A percentile compares a stretch with the other conserved stretches of the same genome.
These are phyloP conservation scores for Enhydra lutris DNA, from an alignment of 2,113 vertebrate species.

Conservation along the genomic window DNA sequence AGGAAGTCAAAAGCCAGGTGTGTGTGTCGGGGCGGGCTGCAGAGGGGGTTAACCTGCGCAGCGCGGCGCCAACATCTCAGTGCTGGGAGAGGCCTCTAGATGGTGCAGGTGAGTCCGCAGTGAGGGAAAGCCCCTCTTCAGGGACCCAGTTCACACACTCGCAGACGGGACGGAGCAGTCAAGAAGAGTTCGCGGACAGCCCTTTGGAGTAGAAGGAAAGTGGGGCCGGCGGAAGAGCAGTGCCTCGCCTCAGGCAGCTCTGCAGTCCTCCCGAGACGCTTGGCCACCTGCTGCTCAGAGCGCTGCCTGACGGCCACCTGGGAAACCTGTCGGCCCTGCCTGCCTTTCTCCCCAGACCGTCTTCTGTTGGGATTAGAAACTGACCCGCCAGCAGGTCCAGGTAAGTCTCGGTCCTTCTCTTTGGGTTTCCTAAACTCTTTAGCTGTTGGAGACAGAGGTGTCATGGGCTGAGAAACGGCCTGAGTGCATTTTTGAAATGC, in stretches of 20 bases:
- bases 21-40: background rate
- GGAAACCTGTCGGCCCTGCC: background rate
- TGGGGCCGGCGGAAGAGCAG: background rate
- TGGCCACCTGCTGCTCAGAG: background rate
- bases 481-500: conserved; percentile 61
- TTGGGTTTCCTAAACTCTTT: background rate
- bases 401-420: conserved; percentile 58
- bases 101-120: conserved; percentile 79
- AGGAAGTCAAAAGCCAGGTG: conserved; percentile 16
- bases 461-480: background rate
- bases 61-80: background rate
- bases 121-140: background rate
- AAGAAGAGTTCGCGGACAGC: conserved; percentile 49
- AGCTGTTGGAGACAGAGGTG: background rate
- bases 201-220: background rate
- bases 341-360: background rate
- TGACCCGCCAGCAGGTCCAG: conserved; percentile 30
- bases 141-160: conserved; percentile 47
- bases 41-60: background rate
- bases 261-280: background rate
- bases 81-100: conserved; percentile 79
- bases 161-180: background rate
- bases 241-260: background rate
- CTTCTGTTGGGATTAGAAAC: background rate
- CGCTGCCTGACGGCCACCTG: background rate